Percentiles rank a stretch among this genome's conserved stretches.
Conservation (phyloP, 2,888 invertebrate species). For the Nymphalis polychloros region DNA sequence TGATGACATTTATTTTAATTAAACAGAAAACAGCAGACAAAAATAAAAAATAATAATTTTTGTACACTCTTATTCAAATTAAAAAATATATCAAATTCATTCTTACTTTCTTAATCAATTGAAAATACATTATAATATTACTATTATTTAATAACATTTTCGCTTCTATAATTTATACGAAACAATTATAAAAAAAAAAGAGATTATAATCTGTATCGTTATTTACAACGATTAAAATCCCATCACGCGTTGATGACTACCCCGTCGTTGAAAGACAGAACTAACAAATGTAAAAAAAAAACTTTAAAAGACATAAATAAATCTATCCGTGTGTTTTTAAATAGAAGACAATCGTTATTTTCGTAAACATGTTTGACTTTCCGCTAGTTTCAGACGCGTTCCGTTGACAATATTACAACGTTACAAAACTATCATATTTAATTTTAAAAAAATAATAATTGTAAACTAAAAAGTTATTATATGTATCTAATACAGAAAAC, state of each 20-base stretch:
- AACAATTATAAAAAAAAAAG: neutral
- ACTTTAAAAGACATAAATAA: conserved; percentile 37
- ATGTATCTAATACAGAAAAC: neutral
- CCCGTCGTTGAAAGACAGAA: conserved; percentile 26
- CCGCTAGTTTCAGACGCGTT: conserved; percentile 27
- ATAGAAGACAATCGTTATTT: conserved; percentile 41
- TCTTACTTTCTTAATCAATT: too few relatives aligned
- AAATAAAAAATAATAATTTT: too few relatives aligned
- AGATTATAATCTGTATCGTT: conserved; percentile 5
- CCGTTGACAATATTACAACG: conserved; percentile 10
- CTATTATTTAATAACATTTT: neutral
- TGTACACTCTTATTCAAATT: too few relatives aligned
- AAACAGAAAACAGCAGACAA: too few relatives aligned
- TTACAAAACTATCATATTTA: too few relatives aligned
- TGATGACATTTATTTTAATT: too few relatives aligned
- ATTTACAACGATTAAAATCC: conserved; percentile 27
- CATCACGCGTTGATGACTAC: conserved; percentile 16
- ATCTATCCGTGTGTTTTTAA: conserved; percentile 40
- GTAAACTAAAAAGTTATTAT: neutral
- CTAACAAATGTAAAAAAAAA: conserved; percentile 21
- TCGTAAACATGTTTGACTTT: conserved; percentile 35
- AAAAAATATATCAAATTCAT: too few relatives aligned
- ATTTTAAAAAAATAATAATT: neutral
- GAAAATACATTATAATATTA: too few relatives aligned
- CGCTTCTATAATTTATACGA: neutral